Evolutionary conservation across 2,888 invertebrate species (phyloP).

Genomic region (Trichogramma evanescens): DNA sequence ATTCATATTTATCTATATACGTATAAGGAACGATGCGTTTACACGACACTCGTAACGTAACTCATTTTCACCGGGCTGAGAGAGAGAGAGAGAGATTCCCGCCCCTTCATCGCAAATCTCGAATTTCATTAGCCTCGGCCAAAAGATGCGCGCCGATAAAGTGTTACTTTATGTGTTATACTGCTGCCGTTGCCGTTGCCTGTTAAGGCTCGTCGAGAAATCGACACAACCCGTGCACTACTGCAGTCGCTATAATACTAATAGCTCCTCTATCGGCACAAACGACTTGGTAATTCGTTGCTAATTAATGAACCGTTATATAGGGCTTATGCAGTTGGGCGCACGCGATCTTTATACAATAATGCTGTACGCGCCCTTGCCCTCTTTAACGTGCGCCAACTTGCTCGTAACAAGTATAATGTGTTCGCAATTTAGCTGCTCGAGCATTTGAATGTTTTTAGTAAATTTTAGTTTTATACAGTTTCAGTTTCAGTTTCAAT

Average conservation of each 20-base stretch:
- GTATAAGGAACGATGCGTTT: not conserved
- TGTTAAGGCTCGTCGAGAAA: not conserved
- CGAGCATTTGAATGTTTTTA: no score
- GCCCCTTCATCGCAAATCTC: constrained; percentile 15
- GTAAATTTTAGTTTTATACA: no score
- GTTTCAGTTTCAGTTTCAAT: no score
- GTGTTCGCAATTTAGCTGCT: not conserved
- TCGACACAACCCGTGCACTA: not conserved
- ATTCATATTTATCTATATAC: not conserved
- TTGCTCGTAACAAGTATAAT: constrained; percentile 3
- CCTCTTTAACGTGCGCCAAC: constrained; percentile 39
- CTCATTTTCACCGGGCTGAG: not conserved
- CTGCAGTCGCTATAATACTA: no score
- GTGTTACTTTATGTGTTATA: constrained; percentile 1
- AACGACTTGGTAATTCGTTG: constrained; percentile 29
- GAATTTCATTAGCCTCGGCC: constrained; percentile 14
- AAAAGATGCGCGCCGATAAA: constrained; percentile 12
- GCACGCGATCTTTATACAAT: no score
- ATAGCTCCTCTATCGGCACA: constrained; percentile 1
- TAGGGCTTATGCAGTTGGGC: not conserved
- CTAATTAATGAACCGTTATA: constrained; percentile 45
- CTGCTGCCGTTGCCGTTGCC: not conserved
- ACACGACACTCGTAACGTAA: constrained; percentile 14
- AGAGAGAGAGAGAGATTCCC: not conserved
- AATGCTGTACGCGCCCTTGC: no score